Conservation (phyloP, 1,140 invertebrate genomes). For the Choristoneura fumiferana region DNA sequence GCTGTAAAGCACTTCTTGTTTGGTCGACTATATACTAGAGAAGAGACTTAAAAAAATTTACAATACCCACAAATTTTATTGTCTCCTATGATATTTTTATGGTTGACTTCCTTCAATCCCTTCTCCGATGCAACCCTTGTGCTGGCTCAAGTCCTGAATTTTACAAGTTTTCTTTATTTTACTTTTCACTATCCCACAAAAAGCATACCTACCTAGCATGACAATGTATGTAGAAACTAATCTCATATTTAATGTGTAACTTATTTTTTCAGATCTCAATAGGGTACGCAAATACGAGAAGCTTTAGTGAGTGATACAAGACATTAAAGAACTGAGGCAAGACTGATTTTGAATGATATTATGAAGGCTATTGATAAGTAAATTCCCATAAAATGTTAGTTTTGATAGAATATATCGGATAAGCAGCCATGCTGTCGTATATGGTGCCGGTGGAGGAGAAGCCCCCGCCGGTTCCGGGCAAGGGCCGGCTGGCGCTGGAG, state of each 20-base stretch:
- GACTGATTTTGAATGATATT: constrained; percentile 15
- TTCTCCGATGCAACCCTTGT: too few species aligned
- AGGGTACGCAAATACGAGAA: constrained; percentile 24
- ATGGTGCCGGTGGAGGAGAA: constrained; percentile 83
- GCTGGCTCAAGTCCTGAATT: too few species aligned
- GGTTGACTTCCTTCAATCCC: too few species aligned
- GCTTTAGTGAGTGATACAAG: constrained; percentile 18
- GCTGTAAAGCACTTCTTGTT: too few species aligned
- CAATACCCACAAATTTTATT: too few species aligned
- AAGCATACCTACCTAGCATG: too few species aligned
- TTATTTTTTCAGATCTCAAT: constrained; percentile 40
- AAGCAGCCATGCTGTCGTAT: constrained; percentile 81
- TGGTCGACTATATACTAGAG: too few species aligned
- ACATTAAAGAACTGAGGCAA: background rate
- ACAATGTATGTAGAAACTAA: too few species aligned
- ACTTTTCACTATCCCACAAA: too few species aligned
- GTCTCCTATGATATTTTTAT: too few species aligned
- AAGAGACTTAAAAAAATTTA: too few species aligned
- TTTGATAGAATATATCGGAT: constrained; percentile 25
- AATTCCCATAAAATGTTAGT: constrained; percentile 2
- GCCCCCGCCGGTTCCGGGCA: constrained; percentile 78
- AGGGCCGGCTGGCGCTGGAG: constrained; percentile 75
- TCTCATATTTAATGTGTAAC: background rate
- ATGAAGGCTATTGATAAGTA: background rate
- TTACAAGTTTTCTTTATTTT: too few species aligned